These are phyloP conservation scores for Clarias platycephalus DNA, from an alignment of 2,797 vertebrate species.

Conservation along the genomic window DNA sequence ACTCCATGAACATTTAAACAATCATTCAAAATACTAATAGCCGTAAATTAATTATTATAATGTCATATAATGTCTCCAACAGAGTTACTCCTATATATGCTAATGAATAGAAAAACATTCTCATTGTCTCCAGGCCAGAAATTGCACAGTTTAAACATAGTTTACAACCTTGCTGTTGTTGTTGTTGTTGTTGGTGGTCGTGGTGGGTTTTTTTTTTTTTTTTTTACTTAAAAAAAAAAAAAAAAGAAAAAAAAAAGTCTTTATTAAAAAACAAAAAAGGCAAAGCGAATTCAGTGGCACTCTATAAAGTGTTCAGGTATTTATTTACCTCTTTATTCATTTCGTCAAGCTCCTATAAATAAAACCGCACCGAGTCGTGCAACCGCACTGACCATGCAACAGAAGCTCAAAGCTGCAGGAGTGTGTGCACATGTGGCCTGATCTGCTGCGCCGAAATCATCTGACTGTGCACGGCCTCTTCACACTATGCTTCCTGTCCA, in stretches of 20 bases:
- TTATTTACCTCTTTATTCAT: background rate
- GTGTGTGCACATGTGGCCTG: constrained; percentile 13
- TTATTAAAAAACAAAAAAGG: background rate
- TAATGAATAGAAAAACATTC: background rate
- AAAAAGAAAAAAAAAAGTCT: no score
- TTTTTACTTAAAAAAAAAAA: background rate
- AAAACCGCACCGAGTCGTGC: background rate
- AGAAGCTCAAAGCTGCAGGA: background rate
- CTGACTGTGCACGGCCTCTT: constrained; percentile 40
- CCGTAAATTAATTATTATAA: background rate
- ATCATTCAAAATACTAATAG: background rate
- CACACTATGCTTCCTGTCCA: constrained; percentile 68
- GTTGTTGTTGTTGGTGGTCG: no score
- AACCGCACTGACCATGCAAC: background rate
- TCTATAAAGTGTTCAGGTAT: background rate
- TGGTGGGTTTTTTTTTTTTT: no score
- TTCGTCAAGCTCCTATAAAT: background rate
- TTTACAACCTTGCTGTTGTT: no score
- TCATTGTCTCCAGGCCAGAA: background rate
- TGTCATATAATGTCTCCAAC: background rate
- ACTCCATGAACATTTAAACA: background rate
- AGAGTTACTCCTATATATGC: background rate
- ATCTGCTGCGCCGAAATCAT: constrained; percentile 24
- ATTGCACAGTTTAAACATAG: background rate
- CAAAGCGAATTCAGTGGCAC: background rate